Conservation (phyloP, 2,888 invertebrate genomes). For the Agrochola litura region DNA sequence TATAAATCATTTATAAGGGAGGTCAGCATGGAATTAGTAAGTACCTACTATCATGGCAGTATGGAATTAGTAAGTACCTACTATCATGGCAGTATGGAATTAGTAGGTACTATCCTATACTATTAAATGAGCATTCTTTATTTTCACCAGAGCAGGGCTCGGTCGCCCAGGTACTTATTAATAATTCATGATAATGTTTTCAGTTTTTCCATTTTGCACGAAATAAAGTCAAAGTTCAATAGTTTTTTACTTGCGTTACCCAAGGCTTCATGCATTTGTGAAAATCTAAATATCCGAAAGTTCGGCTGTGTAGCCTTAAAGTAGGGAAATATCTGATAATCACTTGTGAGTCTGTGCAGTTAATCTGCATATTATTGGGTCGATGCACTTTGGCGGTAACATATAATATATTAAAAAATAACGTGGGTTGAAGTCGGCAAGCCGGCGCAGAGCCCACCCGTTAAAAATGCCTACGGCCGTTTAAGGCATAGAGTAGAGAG, state of each 20-base stretch:
- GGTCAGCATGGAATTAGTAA: too few relatives aligned
- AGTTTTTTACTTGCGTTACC: neutral
- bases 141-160: too few relatives aligned
- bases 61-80: too few relatives aligned
- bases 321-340: too few relatives aligned
- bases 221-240: neutral
- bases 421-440: slow-evolving; percentile 71
- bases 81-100: too few relatives aligned
- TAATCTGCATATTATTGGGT: slow-evolving; percentile 57
- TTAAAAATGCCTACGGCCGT: slow-evolving; percentile 64
- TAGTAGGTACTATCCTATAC: too few relatives aligned
- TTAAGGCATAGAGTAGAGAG: slow-evolving; percentile 50
- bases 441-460: slow-evolving; percentile 63
- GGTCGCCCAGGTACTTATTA: too few relatives aligned
- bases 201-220: neutral
- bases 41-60: too few relatives aligned
- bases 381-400: slow-evolving; percentile 19
- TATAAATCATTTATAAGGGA: too few relatives aligned
- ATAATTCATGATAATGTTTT: too few relatives aligned
- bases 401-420: slow-evolving; percentile 69
- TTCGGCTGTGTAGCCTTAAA: too few relatives aligned
- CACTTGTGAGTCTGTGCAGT: slow-evolving; percentile 9
- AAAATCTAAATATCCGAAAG: neutral
- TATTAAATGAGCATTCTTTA: too few relatives aligned
- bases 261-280: neutral